Conservation (phyloP, 2,888 invertebrate species). For the Teleogryllus oceanicus region DNA sequence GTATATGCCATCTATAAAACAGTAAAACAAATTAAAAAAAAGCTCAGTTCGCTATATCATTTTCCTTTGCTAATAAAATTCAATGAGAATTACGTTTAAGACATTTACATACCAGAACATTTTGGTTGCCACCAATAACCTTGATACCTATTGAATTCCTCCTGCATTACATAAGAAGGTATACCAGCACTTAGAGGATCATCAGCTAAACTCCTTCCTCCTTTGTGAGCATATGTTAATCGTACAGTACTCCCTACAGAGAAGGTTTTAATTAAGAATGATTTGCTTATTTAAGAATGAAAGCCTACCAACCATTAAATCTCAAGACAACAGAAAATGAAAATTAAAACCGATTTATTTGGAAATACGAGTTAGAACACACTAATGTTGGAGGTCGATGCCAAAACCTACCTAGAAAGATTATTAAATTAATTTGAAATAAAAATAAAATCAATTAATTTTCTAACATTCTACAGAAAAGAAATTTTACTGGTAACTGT, state of each 20-base stretch:
- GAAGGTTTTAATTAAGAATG: not conserved
- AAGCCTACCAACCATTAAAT: too few relatives aligned
- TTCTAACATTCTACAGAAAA: too few relatives aligned
- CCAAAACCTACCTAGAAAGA: too few relatives aligned
- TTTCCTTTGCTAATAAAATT: conserved; percentile 28
- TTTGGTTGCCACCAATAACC: conserved; percentile 98
- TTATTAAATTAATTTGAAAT: too few relatives aligned
- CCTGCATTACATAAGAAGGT: conserved; percentile 98
- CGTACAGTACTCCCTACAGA: conserved; percentile 64
- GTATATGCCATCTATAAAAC: conserved; percentile 64
- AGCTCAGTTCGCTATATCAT: not conserved
- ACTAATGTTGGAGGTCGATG: too few relatives aligned
- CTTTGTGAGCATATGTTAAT: conserved; percentile 67
- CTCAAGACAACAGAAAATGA: too few relatives aligned
- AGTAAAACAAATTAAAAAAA: conserved; percentile 28
- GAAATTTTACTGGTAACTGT: too few relatives aligned
- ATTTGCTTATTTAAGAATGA: too few relatives aligned
- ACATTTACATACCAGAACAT: conserved; percentile 54
- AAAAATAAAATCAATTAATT: too few relatives aligned
- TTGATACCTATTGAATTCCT: conserved; percentile 93
- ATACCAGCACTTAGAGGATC: conserved; percentile 88
- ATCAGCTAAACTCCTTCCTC: conserved; percentile 65
- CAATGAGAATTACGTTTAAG: not conserved
- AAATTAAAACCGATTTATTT: too few relatives aligned
- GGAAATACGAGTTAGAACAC: too few relatives aligned